phyloP scores from a whole-genome alignment of 2,113 vertebrate species.

The Antechinus stuartii region DNA sequence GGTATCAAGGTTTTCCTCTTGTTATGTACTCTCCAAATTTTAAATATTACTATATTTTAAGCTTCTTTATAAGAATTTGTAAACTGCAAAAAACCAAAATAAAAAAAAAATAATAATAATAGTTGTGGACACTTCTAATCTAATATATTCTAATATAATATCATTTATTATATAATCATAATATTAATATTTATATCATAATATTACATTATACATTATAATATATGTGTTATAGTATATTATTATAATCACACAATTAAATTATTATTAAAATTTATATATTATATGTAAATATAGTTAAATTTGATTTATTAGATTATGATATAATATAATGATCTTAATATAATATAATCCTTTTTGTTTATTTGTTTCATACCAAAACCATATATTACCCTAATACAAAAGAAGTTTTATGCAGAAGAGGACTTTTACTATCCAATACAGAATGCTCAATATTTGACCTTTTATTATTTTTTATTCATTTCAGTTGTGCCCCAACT shows the following conservation, averaged over 20 bases:
- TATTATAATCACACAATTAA: too few relatives aligned
- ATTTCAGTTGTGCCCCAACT: too few relatives aligned
- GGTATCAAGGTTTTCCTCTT: background rate
- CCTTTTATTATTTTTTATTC: too few relatives aligned
- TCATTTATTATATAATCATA: too few relatives aligned
- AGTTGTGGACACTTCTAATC: background rate
- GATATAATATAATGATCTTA: background rate
- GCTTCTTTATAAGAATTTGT: background rate
- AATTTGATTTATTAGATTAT: too few relatives aligned
- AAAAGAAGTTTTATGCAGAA: background rate
- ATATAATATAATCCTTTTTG: background rate
- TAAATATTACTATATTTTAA: background rate
- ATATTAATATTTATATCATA: too few relatives aligned
- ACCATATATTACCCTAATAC: background rate
- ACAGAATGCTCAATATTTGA: background rate
- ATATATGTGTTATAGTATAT: too few relatives aligned
- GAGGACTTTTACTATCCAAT: background rate
- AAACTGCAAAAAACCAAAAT: background rate
- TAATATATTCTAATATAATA: background rate
- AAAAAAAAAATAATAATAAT: background rate
- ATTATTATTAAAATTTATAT: too few relatives aligned
- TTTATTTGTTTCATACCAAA: background rate
- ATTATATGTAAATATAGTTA: too few relatives aligned
- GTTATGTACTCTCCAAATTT: background rate
- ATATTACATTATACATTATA: too few relatives aligned